A percentile compares a stretch with the other conserved stretches of the same genome.
Conservation (phyloP, 2,113 vertebrate genomes). For the Limnothrissa miodon region DNA sequence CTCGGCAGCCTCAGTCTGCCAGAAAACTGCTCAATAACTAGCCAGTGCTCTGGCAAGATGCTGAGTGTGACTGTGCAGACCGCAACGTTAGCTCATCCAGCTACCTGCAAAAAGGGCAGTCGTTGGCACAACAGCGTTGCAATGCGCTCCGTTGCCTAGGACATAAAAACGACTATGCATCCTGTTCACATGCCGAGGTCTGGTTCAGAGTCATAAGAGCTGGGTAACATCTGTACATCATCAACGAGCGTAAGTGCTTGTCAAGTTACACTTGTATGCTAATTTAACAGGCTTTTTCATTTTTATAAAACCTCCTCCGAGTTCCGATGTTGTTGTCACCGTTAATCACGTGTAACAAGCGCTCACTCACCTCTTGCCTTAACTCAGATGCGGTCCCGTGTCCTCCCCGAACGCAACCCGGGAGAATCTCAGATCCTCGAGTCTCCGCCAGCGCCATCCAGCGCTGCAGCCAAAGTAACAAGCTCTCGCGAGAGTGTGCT, state of each 20-base stretch:
- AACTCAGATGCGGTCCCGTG: constrained; percentile 28
- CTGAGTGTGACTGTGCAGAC: constrained; percentile 37
- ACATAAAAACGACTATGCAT: constrained; percentile 8
- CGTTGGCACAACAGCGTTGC: constrained; percentile 15
- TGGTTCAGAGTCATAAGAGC: not conserved
- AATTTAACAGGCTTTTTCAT: not conserved
- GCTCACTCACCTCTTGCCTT: constrained; percentile 45
- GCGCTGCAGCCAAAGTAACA: constrained; percentile 38
- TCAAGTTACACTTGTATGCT: constrained; percentile 35
- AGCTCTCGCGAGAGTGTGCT: constrained; percentile 47
- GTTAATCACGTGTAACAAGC: constrained; percentile 39
- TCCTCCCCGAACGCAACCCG: constrained; percentile 45
- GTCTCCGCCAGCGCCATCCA: constrained; percentile 51
- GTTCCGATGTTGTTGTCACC: not conserved
- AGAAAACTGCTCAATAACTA: constrained; percentile 12
- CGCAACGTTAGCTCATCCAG: constrained; percentile 26
- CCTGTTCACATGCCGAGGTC: constrained; percentile 7
- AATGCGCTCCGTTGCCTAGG: constrained; percentile 25
- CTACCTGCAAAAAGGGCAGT: constrained; percentile 18
- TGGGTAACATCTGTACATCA: constrained; percentile 38
- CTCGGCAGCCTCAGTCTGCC: not conserved
- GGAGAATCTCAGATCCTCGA: constrained; percentile 35
- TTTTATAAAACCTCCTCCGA: constrained; percentile 15
- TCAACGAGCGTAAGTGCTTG: constrained; percentile 4
- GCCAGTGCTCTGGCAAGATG: constrained; percentile 23